These are phyloP conservation scores for Ceratina calcarata DNA, from an alignment of 1,140 invertebrate species.

Conservation along the genomic window DNA sequence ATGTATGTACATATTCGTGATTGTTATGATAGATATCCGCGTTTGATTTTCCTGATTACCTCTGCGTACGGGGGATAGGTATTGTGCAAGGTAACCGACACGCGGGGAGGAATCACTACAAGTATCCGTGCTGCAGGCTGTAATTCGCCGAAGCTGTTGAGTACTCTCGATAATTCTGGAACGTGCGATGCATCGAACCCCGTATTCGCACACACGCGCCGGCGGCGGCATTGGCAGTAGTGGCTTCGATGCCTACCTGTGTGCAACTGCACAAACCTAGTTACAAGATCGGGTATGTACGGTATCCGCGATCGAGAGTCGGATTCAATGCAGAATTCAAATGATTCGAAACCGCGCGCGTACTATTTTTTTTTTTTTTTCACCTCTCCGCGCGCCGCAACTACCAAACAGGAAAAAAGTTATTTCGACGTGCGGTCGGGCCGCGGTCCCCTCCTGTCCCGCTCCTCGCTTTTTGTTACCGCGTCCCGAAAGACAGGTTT, in stretches of 20 bases:
- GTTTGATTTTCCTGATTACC: conserved; percentile 57
- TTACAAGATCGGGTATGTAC: conserved; percentile 62
- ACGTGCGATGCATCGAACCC: conserved; percentile 72
- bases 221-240: too few species aligned
- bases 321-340: conserved; percentile 52
- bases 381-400: conserved; percentile 9
- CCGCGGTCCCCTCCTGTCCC: background rate
- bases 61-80: conserved; percentile 26
- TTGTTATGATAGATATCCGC: conserved; percentile 37
- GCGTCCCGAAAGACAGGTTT: conserved; percentile 15
- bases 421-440: conserved; percentile 8
- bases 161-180: conserved; percentile 73
- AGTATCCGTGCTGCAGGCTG: conserved; percentile 57
- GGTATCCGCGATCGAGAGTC: conserved; percentile 62
- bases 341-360: conserved; percentile 34
- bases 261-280: conserved; percentile 69
- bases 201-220: conserved; percentile 51
- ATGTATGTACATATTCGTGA: background rate
- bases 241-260: conserved; percentile 17
- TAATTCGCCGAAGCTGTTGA: conserved; percentile 71
- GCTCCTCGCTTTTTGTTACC: background rate
- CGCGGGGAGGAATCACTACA: conserved; percentile 51
- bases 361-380: conserved; percentile 24
- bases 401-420: conserved; percentile 35
- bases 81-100: conserved; percentile 38